Evolutionary conservation across 2,113 vertebrate species (phyloP).

Genomic region (Pedionomus torquatus): DNA sequence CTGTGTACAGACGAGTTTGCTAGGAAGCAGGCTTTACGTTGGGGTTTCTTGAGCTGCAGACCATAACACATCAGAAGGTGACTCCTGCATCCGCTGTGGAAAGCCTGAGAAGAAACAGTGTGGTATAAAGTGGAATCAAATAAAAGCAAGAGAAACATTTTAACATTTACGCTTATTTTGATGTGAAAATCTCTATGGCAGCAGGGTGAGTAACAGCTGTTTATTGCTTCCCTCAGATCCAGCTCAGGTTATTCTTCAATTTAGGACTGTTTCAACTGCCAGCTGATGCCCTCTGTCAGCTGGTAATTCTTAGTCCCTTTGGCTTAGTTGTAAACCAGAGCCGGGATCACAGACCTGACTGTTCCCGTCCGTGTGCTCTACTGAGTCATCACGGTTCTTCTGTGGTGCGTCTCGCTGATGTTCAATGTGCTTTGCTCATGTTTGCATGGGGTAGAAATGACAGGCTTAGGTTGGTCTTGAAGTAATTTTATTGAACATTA

Average conservation of each 20-base stretch:
- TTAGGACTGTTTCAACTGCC: background rate
- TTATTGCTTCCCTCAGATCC: background rate
- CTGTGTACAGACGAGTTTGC: background rate
- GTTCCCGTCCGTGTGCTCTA: background rate
- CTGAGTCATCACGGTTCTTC: background rate
- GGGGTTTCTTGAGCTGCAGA: background rate
- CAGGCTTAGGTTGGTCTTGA: background rate
- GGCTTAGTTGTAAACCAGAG: background rate
- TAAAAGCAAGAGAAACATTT: background rate
- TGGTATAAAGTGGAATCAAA: background rate
- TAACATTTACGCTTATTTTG: background rate
- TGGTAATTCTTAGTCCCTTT: background rate
- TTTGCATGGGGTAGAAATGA: background rate
- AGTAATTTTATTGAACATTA: background rate
- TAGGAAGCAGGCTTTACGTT: background rate
- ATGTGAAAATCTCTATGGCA: background rate
- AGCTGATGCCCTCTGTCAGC: background rate
- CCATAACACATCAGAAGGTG: background rate
- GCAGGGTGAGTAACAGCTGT: background rate
- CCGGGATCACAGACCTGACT: background rate
- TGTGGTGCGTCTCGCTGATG: rapidly evolving
- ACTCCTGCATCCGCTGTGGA: background rate
- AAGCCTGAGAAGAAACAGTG: background rate
- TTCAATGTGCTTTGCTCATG: background rate
- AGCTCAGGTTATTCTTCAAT: background rate